Percentiles rank a stretch among this genome's conserved stretches.
Conservation (phyloP, 2,113 vertebrate genomes). For the Myrmecophaga tridactyla region DNA sequence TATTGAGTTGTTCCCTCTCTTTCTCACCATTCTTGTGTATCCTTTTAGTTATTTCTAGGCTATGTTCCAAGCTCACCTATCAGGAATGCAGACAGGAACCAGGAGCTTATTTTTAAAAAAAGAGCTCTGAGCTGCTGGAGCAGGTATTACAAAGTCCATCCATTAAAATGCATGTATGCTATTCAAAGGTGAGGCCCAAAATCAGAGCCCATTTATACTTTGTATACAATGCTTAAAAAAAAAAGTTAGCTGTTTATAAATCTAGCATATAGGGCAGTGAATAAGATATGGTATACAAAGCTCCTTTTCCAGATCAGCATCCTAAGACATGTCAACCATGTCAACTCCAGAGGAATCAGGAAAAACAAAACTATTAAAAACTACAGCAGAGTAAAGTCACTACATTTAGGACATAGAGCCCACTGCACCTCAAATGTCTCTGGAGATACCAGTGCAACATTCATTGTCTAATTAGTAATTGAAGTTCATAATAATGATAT, state of each 20-base stretch:
- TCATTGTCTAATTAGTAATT: neutral
- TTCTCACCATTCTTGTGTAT: neutral
- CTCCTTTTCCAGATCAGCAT: neutral
- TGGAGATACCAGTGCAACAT: neutral
- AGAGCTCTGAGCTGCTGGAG: neutral
- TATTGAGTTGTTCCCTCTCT: neutral
- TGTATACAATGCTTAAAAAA: neutral
- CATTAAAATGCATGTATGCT: neutral
- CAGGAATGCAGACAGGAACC: neutral
- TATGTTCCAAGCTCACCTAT: neutral
- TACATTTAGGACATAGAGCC: neutral
- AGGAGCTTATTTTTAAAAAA: neutral
- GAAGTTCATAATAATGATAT: neutral
- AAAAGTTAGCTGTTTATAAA: neutral
- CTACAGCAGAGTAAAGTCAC: neutral
- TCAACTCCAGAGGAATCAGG: neutral
- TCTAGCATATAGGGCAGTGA: neutral
- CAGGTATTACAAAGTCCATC: neutral
- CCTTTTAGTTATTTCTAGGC: slow-evolving; percentile 5
- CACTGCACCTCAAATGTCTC: neutral
- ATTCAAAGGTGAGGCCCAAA: neutral
- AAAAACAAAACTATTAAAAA: slow-evolving; percentile 7
- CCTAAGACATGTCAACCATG: neutral
- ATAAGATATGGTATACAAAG: neutral
- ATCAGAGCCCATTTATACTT: neutral